phyloP scores from a whole-genome alignment of 2,797 vertebrate genomes.

The Myotis planiceps region DNA sequence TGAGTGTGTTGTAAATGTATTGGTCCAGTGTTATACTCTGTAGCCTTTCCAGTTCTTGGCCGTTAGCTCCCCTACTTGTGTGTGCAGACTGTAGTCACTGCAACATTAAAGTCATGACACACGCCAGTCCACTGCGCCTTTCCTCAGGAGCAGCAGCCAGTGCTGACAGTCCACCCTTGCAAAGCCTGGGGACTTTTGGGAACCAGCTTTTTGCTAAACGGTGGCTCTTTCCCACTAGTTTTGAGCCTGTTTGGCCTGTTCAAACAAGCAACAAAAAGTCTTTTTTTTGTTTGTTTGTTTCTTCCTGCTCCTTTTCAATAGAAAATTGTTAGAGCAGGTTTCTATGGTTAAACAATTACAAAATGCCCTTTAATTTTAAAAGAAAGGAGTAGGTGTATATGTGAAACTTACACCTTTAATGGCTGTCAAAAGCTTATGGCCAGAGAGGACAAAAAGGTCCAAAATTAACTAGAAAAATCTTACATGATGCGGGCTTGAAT shows the following conservation, averaged over 20 bases:
- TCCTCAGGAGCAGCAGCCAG: constrained; percentile 72
- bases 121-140: constrained; percentile 79
- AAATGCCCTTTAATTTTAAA: neutral
- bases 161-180: neutral
- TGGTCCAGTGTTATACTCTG: constrained; percentile 99
- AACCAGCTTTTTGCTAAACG: neutral
- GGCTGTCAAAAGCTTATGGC: neutral
- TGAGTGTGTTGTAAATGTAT: constrained; percentile 98
- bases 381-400: neutral
- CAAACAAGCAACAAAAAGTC: neutral
- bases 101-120: constrained; percentile 95
- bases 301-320: neutral
- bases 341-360: neutral
- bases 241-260: neutral
- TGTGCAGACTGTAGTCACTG: constrained; percentile 95
- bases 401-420: neutral
- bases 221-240: neutral
- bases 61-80: constrained; percentile 97
- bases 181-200: neutral
- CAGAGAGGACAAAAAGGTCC: neutral
- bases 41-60: constrained; percentile 96
- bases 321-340: neutral
- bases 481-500: neutral
- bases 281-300: neutral
- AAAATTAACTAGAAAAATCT: constrained; percentile 31